phyloP scores from a whole-genome alignment of 2,888 invertebrate genomes.

The Charanyca ferruginea region DNA sequence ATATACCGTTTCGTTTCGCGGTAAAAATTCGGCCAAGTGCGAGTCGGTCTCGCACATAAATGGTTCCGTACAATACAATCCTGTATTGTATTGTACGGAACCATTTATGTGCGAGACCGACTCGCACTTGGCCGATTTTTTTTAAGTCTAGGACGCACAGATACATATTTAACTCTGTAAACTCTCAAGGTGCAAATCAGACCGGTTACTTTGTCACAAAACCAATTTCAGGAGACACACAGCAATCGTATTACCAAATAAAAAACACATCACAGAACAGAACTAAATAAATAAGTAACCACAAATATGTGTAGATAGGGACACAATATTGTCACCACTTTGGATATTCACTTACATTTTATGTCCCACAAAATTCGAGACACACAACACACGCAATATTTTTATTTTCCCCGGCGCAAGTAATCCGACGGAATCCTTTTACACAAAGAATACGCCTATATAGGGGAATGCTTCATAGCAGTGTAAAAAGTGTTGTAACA shows the following conservation, averaged over 20 bases:
- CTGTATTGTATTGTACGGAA: no score
- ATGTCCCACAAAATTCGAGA: slow-evolving; percentile 36
- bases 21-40: no score
- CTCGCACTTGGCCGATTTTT: no score
- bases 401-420: slow-evolving; percentile 26
- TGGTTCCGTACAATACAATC: no score
- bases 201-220: no score
- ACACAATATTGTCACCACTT: slow-evolving; percentile 22
- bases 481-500: slow-evolving; percentile 13
- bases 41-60: no score
- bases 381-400: slow-evolving; percentile 24
- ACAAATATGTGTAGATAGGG: slow-evolving; percentile 24
- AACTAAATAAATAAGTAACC: slow-evolving; percentile 32
- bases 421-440: slow-evolving; percentile 34
- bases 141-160: no score
- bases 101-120: no score
- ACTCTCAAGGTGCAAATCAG: no score
- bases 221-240: not conserved
- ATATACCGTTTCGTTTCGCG: no score
- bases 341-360: slow-evolving; percentile 50
- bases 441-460: slow-evolving; percentile 27
- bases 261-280: slow-evolving; percentile 18
- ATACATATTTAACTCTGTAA: no score
- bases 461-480: not conserved
- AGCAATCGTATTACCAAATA: slow-evolving; percentile 11